A percentile compares a stretch with the other conserved stretches of the same genome.
Conservation (phyloP, 2,113 vertebrate species). For the Paramisgurnus dabryanus region DNA sequence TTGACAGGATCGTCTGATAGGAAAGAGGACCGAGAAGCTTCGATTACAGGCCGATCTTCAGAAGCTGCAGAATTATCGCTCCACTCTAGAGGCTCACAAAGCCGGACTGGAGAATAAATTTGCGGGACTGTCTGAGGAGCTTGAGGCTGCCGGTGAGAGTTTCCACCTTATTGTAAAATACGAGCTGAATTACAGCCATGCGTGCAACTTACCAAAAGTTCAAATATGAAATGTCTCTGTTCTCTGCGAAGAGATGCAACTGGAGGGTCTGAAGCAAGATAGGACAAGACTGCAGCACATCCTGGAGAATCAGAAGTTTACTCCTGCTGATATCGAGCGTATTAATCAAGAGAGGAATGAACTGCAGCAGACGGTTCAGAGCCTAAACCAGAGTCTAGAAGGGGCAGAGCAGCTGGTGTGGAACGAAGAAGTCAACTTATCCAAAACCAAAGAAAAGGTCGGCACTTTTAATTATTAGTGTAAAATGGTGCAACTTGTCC, state of each 20-base stretch:
- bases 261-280: constrained; percentile 84
- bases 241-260: constrained; percentile 75
- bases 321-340: constrained; percentile 89
- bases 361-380: constrained; percentile 84
- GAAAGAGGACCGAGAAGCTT: constrained; percentile 78
- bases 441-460: constrained; percentile 88
- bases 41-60: constrained; percentile 87
- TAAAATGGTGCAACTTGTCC: no score
- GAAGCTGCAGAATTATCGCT: constrained; percentile 84
- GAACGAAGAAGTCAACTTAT: constrained; percentile 90
- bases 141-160: constrained; percentile 79
- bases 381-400: constrained; percentile 81
- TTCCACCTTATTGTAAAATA: no score
- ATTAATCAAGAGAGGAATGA: constrained; percentile 92
- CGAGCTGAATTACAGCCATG: no score
- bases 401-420: constrained; percentile 86
- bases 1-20: constrained; percentile 85
- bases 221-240: background rate
- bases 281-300: constrained; percentile 78
- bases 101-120: constrained; percentile 77
- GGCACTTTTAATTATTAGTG: constrained; percentile 28
- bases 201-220: no score
- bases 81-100: constrained; percentile 80
- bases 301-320: constrained; percentile 90
- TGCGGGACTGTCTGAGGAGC: constrained; percentile 77